Evolutionary conservation across 2,888 invertebrate genomes (phyloP).

Genomic region (Phragmatobia fuliginosa): DNA sequence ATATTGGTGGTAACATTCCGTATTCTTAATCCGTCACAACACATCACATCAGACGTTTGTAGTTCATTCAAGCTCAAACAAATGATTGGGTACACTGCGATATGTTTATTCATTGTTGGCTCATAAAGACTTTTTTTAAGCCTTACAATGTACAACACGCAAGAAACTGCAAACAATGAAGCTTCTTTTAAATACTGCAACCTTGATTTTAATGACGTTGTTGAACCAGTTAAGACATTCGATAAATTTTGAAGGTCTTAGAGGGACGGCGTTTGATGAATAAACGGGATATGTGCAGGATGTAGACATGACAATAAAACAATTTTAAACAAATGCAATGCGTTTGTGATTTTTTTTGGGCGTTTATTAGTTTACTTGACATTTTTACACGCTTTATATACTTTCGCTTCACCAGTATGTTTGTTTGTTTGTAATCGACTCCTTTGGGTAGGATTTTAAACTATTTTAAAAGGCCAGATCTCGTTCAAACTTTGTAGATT

Average conservation of each 20-base stretch:
- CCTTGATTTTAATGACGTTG: not conserved
- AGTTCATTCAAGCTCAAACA: not conserved
- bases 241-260: not conserved
- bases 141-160: not conserved
- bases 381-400: too few species aligned
- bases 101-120: not conserved
- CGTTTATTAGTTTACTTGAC: too few species aligned
- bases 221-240: slow-evolving; percentile 1
- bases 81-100: not conserved
- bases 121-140: not conserved
- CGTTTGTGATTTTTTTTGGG: too few species aligned
- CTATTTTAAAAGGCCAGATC: too few species aligned
- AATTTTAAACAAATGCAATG: too few species aligned
- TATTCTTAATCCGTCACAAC: too few species aligned
- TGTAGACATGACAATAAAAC: not conserved
- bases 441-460: too few species aligned
- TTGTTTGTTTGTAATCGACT: too few species aligned
- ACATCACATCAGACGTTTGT: not conserved
- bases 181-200: not conserved
- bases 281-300: not conserved
- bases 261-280: not conserved
- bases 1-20: too few species aligned
- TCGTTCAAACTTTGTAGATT: too few species aligned
- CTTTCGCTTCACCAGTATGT: too few species aligned
- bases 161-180: not conserved